phyloP scores from a whole-genome alignment of 2,113 vertebrate genomes.

The Burhinus oedicnemus region DNA sequence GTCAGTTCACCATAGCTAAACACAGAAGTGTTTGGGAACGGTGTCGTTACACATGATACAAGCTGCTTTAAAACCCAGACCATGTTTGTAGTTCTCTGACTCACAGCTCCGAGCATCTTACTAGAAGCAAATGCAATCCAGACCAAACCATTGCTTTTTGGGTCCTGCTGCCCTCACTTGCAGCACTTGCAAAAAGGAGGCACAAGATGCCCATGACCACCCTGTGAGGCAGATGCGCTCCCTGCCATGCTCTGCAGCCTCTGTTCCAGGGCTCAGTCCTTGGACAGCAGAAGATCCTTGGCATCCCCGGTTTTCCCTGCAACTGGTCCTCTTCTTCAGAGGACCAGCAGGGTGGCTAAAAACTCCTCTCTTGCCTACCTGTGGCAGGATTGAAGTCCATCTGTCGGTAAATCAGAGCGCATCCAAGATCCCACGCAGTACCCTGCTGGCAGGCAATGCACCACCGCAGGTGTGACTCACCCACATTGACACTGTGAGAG shows the following conservation, averaged over 20 bases:
- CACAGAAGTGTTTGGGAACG: background rate
- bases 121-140: background rate
- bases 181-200: background rate
- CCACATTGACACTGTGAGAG: rapidly evolving
- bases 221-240: rapidly evolving
- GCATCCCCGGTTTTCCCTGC: background rate
- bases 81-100: background rate
- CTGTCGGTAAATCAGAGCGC: background rate
- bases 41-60: rapidly evolving
- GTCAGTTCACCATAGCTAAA: background rate
- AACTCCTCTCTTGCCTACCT: background rate
- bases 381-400: background rate
- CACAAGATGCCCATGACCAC: rapidly evolving
- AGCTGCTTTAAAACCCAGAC: background rate
- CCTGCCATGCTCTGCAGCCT: rapidly evolving
- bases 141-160: background rate
- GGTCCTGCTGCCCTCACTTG: background rate
- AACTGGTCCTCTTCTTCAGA: background rate
- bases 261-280: background rate
- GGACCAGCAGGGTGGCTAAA: background rate
- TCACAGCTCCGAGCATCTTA: background rate
- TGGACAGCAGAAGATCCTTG: background rate
- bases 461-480: background rate
- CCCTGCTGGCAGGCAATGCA: background rate
- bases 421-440: rapidly evolving